Conservation (phyloP, 2,113 vertebrate genomes). For the Cephalopterus ornatus region DNA sequence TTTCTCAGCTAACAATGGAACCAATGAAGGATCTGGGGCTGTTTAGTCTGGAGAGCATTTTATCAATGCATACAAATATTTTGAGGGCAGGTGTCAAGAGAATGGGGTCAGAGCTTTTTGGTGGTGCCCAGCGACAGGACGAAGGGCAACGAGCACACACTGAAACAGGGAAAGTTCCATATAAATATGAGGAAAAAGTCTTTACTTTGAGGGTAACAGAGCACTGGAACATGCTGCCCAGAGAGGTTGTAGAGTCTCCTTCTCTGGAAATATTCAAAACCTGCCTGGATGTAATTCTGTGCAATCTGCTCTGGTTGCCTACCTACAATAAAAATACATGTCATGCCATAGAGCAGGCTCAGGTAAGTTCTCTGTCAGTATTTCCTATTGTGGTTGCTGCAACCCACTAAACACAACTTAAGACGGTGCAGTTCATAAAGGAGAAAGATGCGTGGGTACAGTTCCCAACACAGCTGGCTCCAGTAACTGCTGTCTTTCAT, state of each 20-base stretch:
- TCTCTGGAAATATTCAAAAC: neutral
- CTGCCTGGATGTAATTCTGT: neutral
- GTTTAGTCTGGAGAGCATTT: neutral
- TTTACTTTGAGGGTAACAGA: neutral
- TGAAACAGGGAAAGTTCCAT: neutral
- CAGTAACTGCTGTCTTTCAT: neutral
- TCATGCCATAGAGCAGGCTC: neutral
- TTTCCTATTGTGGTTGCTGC: neutral
- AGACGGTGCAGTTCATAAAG: neutral
- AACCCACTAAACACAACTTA: neutral
- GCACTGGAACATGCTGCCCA: neutral
- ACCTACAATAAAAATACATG: neutral
- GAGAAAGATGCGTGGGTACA: neutral
- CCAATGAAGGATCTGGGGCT: neutral
- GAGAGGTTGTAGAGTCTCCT: neutral
- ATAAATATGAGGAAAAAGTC: neutral
- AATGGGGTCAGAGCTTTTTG: too few species aligned
- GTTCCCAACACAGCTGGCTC: neutral
- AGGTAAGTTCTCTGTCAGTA: neutral
- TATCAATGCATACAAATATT: neutral
- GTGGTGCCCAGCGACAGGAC: neutral
- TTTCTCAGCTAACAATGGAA: neutral
- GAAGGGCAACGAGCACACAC: neutral
- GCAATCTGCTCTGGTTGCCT: neutral
- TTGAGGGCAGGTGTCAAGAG: too few species aligned